A percentile compares a stretch with the other conserved stretches of the same genome.
phyloP scores from a whole-genome alignment of 2,113 vertebrate species.

The Ifrita kowaldi region DNA sequence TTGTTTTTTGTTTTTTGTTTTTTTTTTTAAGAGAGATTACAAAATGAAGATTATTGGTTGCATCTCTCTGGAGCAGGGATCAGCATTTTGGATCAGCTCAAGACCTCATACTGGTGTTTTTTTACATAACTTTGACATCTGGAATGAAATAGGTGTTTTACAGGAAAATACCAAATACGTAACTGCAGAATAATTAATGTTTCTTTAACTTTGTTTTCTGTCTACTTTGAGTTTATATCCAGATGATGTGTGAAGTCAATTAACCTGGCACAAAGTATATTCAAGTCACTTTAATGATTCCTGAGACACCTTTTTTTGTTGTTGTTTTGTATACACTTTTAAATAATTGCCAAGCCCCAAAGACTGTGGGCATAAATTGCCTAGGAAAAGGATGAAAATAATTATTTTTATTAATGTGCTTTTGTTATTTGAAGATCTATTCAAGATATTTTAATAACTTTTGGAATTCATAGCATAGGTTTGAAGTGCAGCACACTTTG shows the following conservation, averaged over 20 bases:
- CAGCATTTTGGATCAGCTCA: neutral
- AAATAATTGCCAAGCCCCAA: conserved; percentile 26
- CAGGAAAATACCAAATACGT: neutral
- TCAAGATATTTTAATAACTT: neutral
- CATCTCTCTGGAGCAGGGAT: neutral
- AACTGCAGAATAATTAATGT: neutral
- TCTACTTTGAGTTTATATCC: neutral
- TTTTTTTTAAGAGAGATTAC: neutral
- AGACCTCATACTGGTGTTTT: neutral
- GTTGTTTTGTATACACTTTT: conserved; percentile 14
- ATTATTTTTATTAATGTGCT: neutral
- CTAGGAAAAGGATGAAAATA: neutral
- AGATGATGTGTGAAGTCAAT: conserved; percentile 36
- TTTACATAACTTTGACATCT: neutral
- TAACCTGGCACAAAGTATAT: conserved; percentile 26
- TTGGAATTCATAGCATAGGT: neutral
- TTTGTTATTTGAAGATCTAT: neutral
- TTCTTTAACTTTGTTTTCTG: neutral
- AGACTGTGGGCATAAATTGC: neutral
- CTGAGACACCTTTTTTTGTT: neutral
- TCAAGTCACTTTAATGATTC: conserved; percentile 7
- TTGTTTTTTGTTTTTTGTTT: neutral
- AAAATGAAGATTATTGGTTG: neutral
- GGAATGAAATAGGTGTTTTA: neutral
- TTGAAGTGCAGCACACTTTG: neutral